Evolutionary conservation across 2,888 invertebrate genomes (phyloP).

Genomic region (Spicauda simplicius): DNA sequence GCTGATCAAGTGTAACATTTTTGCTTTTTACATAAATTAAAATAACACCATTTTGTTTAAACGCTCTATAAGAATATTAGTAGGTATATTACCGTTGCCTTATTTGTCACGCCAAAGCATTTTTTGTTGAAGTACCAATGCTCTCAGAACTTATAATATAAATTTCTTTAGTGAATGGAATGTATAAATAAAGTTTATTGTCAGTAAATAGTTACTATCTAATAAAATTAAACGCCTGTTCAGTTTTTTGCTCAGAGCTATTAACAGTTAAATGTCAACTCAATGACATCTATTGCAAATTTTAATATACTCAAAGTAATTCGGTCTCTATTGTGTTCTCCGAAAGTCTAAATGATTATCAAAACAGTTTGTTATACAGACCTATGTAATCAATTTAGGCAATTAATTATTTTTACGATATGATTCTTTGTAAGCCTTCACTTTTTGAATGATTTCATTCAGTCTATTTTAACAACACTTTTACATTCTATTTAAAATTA

Average conservation of each 20-base stretch:
- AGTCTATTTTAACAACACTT: no score
- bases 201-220: background rate
- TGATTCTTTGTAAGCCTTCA: no score
- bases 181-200: background rate
- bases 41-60: no score
- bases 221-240: background rate
- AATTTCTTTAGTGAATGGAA: background rate
- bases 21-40: no score
- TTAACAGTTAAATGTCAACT: constrained; percentile 2
- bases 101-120: background rate
- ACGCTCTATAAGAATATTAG: no score
- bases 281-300: background rate
- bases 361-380: background rate
- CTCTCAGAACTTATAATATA: background rate
- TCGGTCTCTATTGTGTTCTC: background rate
- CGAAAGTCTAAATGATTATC: background rate
- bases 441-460: no score
- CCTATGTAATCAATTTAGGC: no score
- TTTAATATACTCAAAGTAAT: background rate
- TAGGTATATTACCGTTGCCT: background rate
- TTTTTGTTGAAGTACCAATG: background rate
- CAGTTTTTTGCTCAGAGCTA: background rate
- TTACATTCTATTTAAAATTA: no score
- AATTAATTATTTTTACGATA: no score
- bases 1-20: no score